phyloP scores from a whole-genome alignment of 1,140 invertebrate genomes.

The Aphelenchoides besseyi region DNA sequence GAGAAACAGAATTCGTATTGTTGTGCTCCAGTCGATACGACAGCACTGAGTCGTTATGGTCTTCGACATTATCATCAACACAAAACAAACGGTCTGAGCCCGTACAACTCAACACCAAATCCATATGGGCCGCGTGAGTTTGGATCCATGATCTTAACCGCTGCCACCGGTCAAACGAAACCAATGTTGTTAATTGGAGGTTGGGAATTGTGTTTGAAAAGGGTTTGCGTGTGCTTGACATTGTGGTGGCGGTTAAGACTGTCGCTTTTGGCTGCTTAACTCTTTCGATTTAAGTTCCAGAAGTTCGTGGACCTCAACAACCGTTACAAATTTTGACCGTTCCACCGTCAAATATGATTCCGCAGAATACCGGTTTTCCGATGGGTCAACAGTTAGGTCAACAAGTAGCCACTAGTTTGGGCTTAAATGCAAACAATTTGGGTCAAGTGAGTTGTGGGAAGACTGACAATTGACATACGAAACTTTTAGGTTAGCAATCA shows the following conservation, averaged over 20 bases:
- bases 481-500: background rate
- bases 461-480: too few relatives aligned
- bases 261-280: too few relatives aligned
- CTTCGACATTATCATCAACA: slow-evolving; percentile 23
- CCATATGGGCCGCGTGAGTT: slow-evolving; percentile 11
- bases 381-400: slow-evolving; percentile 21
- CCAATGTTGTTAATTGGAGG: slow-evolving; percentile 14
- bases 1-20: slow-evolving; percentile 61
- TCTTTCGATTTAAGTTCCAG: slow-evolving; percentile 20
- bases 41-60: slow-evolving; percentile 17
- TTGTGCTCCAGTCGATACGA: slow-evolving; percentile 56
- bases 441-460: background rate
- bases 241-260: background rate
- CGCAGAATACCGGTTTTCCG: background rate
- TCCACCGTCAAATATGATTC: background rate
- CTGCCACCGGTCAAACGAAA: background rate
- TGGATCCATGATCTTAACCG: background rate
- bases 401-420: background rate
- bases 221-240: background rate
- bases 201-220: background rate
- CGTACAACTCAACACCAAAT: slow-evolving; percentile 22
- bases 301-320: background rate
- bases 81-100: background rate
- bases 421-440: background rate
- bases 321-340: background rate